These are phyloP conservation scores for Malacosoma neustria DNA, from an alignment of 2,888 invertebrate species.

Conservation along the genomic window DNA sequence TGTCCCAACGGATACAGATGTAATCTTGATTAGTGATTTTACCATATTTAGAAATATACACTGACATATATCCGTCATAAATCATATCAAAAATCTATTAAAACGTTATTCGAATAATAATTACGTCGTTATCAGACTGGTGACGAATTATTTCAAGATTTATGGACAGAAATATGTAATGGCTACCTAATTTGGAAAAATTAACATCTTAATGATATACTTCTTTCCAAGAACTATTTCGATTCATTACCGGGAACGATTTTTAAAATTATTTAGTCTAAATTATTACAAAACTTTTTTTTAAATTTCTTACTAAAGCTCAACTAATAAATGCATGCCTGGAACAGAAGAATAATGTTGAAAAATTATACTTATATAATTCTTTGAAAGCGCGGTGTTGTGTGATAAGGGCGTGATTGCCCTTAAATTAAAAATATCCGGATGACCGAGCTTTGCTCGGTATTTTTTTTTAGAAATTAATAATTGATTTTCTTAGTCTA, in stretches of 20 bases:
- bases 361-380: no score
- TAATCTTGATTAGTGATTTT: constrained; percentile 4
- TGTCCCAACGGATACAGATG: constrained; percentile 3
- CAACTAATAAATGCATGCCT: no score
- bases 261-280: no score
- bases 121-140: no score
- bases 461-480: no score
- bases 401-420: no score
- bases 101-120: neutral
- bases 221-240: neutral
- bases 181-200: neutral
- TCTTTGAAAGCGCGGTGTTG: no score
- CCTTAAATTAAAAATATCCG: no score
- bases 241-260: neutral
- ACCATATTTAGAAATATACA: neutral
- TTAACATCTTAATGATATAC: neutral
- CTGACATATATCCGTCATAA: neutral
- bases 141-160: neutral
- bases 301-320: neutral
- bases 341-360: no score
- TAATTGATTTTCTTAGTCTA: no score
- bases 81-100: neutral
- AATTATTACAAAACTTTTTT: no score
- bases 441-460: no score
- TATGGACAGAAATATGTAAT: neutral